Base-by-base conservation (phyloP, 1,140 invertebrate genomes). In the Cotesia typhae region DNA sequence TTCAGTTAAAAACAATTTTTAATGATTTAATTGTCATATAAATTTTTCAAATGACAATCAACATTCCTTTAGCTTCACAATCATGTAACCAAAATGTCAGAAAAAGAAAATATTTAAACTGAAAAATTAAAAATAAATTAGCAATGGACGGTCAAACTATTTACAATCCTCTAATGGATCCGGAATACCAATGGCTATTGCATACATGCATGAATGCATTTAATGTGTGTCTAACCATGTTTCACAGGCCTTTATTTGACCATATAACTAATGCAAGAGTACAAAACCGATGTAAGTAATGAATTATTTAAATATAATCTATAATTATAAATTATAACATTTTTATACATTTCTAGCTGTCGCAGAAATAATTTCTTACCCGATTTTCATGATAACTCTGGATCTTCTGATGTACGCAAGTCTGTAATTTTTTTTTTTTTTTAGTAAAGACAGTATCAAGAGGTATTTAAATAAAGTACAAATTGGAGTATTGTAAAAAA, bases 401-500 rank as follows among this genome's bases (percentile, higher is more conserved):
- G 84, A 85, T 51, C 65, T 81, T 20, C 35, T 82, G 38, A 77
- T 79, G 7, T 85, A 84, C 51, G 72, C 72, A 10, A 76, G 77
- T 75, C 61, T 81, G 36, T 81, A 73, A 64, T 73, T 65, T 77
- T 69, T 14, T 14, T 14, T 14, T 14, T 14, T 28, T 47, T 66
- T 53, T 20, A 51, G 41, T 36, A 47, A 67, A 28, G 65, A 47
- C 1, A 60, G 52, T 72, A 55, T 37, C 69, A 36, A 28, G n/a
- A 47, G 59, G 35, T 51, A 10, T 61, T 67, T 68, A 65, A 66
- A 67, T 35, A 53, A 67, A 60, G 70, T 72, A 64, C 67, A 72
- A 76, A 73, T 73, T 78, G 70, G 75, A 74, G 57, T 66, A 68
- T 78, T 82, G 76, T 82, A 82, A 83, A 83, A 83, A 83, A 83